Evolutionary conservation across 1,140 invertebrate species (phyloP).

Genomic region (Micrasema longulum): DNA sequence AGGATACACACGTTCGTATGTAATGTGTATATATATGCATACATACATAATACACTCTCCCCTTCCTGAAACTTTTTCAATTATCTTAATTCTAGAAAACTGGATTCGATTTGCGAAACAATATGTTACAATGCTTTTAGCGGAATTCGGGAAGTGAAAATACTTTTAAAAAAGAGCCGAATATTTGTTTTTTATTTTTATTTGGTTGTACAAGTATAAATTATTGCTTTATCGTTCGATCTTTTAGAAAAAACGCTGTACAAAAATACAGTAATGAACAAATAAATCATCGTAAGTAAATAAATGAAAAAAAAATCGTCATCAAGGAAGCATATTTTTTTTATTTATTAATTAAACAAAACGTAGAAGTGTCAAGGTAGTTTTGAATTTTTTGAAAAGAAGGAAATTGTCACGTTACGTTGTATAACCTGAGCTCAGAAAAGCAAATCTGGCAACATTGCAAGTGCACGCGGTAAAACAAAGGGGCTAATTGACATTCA

Average conservation of each 20-base stretch:
- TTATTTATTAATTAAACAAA: too few relatives aligned
- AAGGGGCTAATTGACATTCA: too few relatives aligned
- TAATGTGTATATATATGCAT: not conserved
- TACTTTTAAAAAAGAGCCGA: slow-evolving; percentile 3
- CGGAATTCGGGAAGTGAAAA: slow-evolving; percentile 14
- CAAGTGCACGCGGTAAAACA: too few relatives aligned
- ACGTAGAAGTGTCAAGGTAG: too few relatives aligned
- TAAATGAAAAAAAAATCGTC: not conserved
- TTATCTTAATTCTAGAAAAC: slow-evolving; percentile 32
- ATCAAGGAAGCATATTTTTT: too few relatives aligned
- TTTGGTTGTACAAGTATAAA: not conserved
- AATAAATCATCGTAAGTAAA: not conserved
- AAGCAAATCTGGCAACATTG: too few relatives aligned
- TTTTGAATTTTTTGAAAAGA: too few relatives aligned
- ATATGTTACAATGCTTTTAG: slow-evolving; percentile 28
- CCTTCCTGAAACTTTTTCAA: slow-evolving; percentile 21
- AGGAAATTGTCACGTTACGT: too few relatives aligned
- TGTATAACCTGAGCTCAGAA: too few relatives aligned
- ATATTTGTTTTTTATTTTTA: slow-evolving; percentile 8
- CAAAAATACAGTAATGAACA: not conserved
- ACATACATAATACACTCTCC: not conserved
- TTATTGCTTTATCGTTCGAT: slow-evolving; percentile 11
- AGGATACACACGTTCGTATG: not conserved
- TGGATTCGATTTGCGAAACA: slow-evolving; percentile 25
- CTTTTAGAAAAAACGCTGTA: not conserved